Base-by-base conservation (phyloP, 2,113 vertebrate genomes). In the Phoenicopterus ruber region DNA sequence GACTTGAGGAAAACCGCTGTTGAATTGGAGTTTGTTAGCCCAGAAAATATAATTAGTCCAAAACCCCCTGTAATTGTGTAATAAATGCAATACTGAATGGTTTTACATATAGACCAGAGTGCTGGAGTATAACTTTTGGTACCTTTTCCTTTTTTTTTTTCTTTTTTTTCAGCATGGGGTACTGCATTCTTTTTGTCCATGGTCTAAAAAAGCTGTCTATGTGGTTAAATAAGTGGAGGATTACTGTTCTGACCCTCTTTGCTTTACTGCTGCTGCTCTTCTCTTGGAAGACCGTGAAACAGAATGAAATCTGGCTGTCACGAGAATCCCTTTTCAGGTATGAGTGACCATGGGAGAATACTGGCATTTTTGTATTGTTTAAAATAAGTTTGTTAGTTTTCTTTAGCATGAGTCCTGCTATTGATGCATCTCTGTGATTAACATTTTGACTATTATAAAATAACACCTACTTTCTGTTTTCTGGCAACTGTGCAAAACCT, bases 281-380 rank as follows among this genome's bases (percentile, higher is more conserved):
- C 97, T 99, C 99, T 46, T 99, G 99, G 98, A 99, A 99, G 94
- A 99, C 99, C 0, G 96, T 99, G 95, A 98, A 98, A 70, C 99
- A 99, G 98, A 99, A 99, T 6, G 98, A 99, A 71, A 98, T 99
- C 85, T 99, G 99, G 99, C 98, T 99, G 34, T 99, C 99, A 16
- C 98, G 99, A 93, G 99, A 99, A 96, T 98, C 99, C 24, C 98
- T 99, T 6, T 99, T 99, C 98, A 98, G 99, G 99, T 99, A 98
- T 7, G 96, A 88, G 17, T 12, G 18, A 28, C 34, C 61, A 58
- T 0, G 2, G 61, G 18, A 77, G 21, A 76, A 59, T 7, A 52
- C 46, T 81, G 59, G 25, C 6, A 5, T 44, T 73, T 85, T 95
- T 54, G 8, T 73, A 3, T 73, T 58, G n/a, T 38, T 76, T 84